Percentiles rank a stretch among this genome's conserved stretches.
Conservation (phyloP, 2,797 vertebrate species). For the Perodicticus potto region DNA sequence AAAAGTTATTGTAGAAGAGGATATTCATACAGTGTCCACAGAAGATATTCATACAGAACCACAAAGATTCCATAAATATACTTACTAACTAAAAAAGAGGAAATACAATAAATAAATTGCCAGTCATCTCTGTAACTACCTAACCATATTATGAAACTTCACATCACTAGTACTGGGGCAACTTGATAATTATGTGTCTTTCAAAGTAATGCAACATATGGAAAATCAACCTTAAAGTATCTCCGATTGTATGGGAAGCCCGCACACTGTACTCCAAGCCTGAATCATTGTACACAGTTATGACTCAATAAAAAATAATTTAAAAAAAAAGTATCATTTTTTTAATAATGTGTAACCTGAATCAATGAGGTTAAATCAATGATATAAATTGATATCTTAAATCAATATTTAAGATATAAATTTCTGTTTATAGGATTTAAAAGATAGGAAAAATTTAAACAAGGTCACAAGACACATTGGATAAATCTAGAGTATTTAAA, state of each 20-base stretch:
- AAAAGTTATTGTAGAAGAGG: not conserved
- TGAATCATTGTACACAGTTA: too few species aligned
- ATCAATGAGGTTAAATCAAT: not conserved
- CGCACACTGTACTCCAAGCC: too few species aligned
- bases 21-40: not conserved
- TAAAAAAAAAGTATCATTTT: conserved; percentile 44
- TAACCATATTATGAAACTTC: not conserved
- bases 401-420: not conserved
- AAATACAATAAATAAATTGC: not conserved
- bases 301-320: too few species aligned
- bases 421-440: not conserved
- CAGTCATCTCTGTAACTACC: not conserved
- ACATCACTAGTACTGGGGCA: not conserved
- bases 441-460: not conserved
- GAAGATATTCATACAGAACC: not conserved
- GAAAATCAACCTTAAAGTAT: not conserved
- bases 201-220: not conserved
- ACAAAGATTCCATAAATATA: not conserved
- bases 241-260: too few species aligned
- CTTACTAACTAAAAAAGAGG: not conserved
- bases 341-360: not conserved
- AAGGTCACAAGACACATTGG: not conserved
- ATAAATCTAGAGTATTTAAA: not conserved
- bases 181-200: not conserved
- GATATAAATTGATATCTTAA: not conserved